Conservation (phyloP, 1,140 invertebrate species). For the Bombus fervidus region DNA sequence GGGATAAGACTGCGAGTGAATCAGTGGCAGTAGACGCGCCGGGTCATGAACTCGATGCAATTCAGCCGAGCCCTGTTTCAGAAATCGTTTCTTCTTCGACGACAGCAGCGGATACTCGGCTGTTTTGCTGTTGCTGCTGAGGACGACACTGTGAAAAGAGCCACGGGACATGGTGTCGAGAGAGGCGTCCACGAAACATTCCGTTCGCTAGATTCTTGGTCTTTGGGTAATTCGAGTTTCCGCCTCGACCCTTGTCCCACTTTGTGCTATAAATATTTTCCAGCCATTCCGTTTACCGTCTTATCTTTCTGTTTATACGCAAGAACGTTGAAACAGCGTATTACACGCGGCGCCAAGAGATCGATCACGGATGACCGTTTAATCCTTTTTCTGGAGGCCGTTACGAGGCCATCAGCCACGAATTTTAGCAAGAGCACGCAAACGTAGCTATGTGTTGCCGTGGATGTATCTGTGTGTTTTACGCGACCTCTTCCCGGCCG, state of each 20-base stretch:
- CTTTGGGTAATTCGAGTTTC: not conserved
- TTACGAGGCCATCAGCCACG: not conserved
- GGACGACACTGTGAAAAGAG: not conserved
- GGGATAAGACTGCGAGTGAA: conserved; percentile 61
- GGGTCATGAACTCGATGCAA: conserved; percentile 72
- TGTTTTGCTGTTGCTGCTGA: not conserved
- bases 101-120: conserved; percentile 4
- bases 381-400: not conserved
- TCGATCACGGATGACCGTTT: conserved; percentile 10
- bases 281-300: not conserved
- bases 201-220: conserved; percentile 2
- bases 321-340: not conserved
- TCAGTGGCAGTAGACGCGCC: conserved; percentile 71
- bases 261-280: conserved; percentile 17
- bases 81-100: conserved; percentile 50
- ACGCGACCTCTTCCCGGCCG: not conserved
- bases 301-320: not conserved
- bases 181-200: not conserved
- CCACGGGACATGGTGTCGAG: not conserved
- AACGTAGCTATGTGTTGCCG: not conserved
- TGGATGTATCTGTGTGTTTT: not conserved
- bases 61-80: conserved; percentile 61
- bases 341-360: not conserved
- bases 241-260: not conserved
- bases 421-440: not conserved